phyloP scores from a whole-genome alignment of 2,888 invertebrate species.

The Melangyna quadrimaculata region DNA sequence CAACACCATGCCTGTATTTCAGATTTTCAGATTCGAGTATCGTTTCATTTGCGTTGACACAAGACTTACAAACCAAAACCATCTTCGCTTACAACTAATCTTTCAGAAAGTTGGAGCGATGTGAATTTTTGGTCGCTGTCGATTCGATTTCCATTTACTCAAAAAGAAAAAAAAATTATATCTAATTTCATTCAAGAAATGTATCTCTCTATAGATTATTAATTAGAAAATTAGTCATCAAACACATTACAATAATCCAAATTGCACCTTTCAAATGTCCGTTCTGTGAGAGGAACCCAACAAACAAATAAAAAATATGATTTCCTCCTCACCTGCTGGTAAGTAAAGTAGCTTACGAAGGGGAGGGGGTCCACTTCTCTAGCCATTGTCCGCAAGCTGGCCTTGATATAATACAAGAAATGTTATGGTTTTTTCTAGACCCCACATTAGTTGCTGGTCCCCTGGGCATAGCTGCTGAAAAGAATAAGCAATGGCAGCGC shows the following conservation, averaged over 20 bases:
- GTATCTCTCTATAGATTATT: neutral
- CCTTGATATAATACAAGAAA: constrained; percentile 43
- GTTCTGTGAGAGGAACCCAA: constrained; percentile 29
- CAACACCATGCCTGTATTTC: neutral
- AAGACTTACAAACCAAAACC: neutral
- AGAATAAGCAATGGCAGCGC: constrained; percentile 89
- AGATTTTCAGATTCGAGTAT: constrained; percentile 18
- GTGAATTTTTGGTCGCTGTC: constrained; percentile 51
- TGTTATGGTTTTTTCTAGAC: constrained; percentile 41
- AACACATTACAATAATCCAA: neutral
- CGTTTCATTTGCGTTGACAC: constrained; percentile 2
- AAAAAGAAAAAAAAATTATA: neutral
- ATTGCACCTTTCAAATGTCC: constrained; percentile 49
- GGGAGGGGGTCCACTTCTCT: constrained; percentile 31
- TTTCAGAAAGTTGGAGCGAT: constrained; percentile 63
- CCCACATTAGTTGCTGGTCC: constrained; percentile 64
- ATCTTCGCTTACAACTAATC: constrained; percentile 65
- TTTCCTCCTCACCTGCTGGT: constrained; percentile 66
- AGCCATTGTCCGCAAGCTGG: constrained; percentile 16
- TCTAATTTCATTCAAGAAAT: constrained; percentile 22
- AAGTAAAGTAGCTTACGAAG: constrained; percentile 12
- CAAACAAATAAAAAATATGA: constrained; percentile 27
- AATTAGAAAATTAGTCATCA: neutral
- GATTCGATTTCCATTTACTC: constrained; percentile 20
- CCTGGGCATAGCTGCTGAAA: constrained; percentile 81